phyloP scores from a whole-genome alignment of 2,113 vertebrate genomes.

The Pogona vitticeps region DNA sequence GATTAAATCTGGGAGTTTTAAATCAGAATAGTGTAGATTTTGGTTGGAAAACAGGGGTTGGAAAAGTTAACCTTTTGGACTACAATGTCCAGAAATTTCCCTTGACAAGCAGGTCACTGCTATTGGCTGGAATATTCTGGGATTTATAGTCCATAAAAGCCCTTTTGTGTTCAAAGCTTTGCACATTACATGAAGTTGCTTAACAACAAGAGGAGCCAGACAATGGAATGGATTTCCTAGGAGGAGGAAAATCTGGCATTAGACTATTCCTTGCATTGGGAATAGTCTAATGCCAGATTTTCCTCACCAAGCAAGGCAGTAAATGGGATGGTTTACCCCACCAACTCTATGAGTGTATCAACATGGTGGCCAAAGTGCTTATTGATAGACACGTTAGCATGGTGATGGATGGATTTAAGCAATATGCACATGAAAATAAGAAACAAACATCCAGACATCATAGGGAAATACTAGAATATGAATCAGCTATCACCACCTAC shows the following conservation, averaged over 20 bases:
- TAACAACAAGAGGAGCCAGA: no score
- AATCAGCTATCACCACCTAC: conserved; percentile 5
- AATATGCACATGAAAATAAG: not conserved
- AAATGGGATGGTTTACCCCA: not conserved
- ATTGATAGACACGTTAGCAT: not conserved
- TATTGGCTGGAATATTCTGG: no score
- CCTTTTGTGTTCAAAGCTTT: no score
- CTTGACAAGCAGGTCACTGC: not conserved
- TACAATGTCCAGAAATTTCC: no score
- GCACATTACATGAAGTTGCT: no score
- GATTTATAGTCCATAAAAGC: no score
- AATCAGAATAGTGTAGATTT: not conserved
- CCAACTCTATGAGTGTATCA: not conserved
- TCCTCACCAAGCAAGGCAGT: not conserved
- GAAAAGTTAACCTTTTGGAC: no score
- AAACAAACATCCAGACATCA: not conserved
- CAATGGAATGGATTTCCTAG: no score
- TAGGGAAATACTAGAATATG: not conserved
- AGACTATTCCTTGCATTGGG: not conserved
- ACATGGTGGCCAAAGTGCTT: no score
- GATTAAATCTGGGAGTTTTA: not conserved
- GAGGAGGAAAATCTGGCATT: no score
- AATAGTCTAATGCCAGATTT: not conserved
- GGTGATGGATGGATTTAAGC: no score
- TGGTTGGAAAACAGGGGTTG: not conserved